These are phyloP conservation scores for Pseudopleuronectes americanus DNA, from an alignment of 2,797 vertebrate genomes.

Conservation along the genomic window DNA sequence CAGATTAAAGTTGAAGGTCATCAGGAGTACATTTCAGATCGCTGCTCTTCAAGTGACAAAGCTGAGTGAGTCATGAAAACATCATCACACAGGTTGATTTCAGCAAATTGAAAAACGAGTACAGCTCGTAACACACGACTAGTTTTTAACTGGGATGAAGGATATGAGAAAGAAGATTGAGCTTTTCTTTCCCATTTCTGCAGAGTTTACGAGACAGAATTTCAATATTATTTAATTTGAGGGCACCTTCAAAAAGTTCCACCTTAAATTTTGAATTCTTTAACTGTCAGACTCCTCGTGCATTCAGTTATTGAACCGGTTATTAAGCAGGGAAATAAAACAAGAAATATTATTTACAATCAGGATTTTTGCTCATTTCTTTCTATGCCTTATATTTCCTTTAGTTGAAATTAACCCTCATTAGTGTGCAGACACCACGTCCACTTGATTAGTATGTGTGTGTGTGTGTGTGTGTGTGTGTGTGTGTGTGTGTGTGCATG, in stretches of 20 bases:
- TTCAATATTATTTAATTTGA: constrained; percentile 17
- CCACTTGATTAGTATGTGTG: not conserved
- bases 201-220: constrained; percentile 21
- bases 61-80: not conserved
- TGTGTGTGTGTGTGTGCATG: constrained; percentile 1
- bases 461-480: not conserved
- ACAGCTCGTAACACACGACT: not conserved
- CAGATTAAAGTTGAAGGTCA: constrained; percentile 60
- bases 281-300: not conserved
- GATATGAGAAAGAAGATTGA: constrained; percentile 14
- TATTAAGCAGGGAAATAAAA: not conserved
- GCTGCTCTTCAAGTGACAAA: not conserved
- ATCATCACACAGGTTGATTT: not conserved
- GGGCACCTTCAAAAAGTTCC: constrained; percentile 20
- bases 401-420: constrained; percentile 7
- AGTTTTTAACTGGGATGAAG: constrained; percentile 12
- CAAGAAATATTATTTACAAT: no score
- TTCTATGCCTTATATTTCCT: not conserved
- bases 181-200: constrained; percentile 10
- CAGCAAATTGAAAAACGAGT: not conserved
- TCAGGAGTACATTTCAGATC: constrained; percentile 16
- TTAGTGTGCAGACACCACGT: constrained; percentile 22
- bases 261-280: constrained; percentile 25
- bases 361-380: no score
- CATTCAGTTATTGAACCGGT: not conserved